Conservation (phyloP, 2,797 vertebrate genomes). For the Hipposideros larvatus region DNA sequence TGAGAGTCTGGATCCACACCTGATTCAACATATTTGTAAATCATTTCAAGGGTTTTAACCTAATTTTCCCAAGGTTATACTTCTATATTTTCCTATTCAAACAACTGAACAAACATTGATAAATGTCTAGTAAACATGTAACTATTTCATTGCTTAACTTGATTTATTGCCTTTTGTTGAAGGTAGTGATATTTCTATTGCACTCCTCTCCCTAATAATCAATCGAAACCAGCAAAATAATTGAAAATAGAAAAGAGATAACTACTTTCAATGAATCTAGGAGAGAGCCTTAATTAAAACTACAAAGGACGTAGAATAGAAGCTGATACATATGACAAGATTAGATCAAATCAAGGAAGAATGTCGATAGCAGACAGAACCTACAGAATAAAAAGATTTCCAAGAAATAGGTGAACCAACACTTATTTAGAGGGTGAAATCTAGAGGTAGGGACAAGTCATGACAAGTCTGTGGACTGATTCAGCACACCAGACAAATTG, state of each 20-base stretch:
- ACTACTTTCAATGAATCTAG: background rate
- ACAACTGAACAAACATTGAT: background rate
- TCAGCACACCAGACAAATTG: background rate
- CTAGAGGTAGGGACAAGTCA: background rate
- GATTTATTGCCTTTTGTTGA: background rate
- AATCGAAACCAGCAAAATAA: background rate
- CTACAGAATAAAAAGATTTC: background rate
- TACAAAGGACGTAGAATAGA: background rate
- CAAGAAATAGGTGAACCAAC: background rate
- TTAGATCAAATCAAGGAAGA: background rate
- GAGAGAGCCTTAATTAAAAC: background rate
- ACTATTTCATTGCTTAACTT: background rate
- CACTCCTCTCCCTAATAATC: background rate
- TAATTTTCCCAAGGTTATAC: background rate
- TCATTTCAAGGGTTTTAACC: background rate
- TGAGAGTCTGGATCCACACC: background rate
- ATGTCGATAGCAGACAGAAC: background rate
- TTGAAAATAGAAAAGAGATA: background rate
- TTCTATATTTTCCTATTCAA: background rate
- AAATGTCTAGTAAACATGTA: background rate
- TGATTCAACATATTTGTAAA: background rate
- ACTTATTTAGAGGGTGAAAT: background rate
- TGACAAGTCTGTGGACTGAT: background rate
- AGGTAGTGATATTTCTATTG: background rate
- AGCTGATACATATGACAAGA: background rate